A percentile compares a stretch with the other conserved stretches of the same genome.
phyloP scores from a whole-genome alignment of 2,797 vertebrate genomes.

The Lepidocolaptes lacrymiger region DNA sequence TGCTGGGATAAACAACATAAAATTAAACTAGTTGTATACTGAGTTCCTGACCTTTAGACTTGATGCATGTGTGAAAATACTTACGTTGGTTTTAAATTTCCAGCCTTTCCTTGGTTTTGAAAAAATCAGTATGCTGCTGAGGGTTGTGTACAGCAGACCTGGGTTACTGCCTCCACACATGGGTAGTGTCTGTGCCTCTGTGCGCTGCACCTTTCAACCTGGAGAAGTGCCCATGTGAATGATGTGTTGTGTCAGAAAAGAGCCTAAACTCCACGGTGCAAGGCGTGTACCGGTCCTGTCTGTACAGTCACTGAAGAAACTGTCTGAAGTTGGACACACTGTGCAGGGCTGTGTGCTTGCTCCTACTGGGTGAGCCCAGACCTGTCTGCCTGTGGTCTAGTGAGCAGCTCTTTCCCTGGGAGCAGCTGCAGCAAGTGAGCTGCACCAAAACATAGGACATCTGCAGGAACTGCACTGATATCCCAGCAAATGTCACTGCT shows the following conservation, averaged over 20 bases:
- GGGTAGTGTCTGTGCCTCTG: background rate
- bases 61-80: background rate
- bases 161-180: background rate
- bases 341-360: background rate
- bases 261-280: background rate
- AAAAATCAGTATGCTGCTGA: background rate
- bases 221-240: background rate
- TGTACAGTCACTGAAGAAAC: background rate
- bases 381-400: background rate
- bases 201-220: background rate
- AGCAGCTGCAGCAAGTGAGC: background rate
- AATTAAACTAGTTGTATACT: background rate
- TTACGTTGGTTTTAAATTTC: background rate
- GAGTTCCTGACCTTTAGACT: background rate
- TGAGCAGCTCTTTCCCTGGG: background rate
- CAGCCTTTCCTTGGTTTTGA: background rate
- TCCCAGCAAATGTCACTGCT: background rate
- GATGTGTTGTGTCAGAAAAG: background rate
- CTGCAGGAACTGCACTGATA: background rate
- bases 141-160: background rate
- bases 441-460: background rate
- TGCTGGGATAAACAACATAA: background rate
- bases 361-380: background rate
- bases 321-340: fast-evolving
- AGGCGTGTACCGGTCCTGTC: background rate